Percentiles rank a stretch among this genome's conserved stretches.
Evolutionary conservation across 2,113 vertebrate genomes (phyloP).

Genomic region (Emberiza fucata): DNA sequence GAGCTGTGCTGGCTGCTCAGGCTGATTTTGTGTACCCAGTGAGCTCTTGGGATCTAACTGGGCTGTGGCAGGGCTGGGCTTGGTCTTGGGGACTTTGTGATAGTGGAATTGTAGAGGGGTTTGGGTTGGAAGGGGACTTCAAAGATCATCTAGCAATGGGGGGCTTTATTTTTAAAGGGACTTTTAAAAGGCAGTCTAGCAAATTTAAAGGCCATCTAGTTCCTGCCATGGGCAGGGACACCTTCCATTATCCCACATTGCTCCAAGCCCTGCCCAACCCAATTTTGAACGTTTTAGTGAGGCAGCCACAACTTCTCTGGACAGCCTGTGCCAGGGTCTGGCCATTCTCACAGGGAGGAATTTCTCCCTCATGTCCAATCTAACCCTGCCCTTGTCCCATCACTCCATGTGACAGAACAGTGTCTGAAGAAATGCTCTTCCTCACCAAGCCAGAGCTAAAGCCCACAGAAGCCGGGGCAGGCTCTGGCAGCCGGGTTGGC

Average conservation of each 20-base stretch:
- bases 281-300: background rate
- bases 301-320: background rate
- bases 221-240: background rate
- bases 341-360: background rate
- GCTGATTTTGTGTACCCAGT: background rate
- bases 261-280: background rate
- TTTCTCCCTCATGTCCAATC: background rate
- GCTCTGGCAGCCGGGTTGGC: accelerated
- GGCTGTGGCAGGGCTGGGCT: background rate
- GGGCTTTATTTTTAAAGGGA: too few relatives aligned
- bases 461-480: accelerated
- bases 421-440: background rate
- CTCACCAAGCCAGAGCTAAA: background rate
- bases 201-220: background rate
- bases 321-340: background rate
- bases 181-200: too few relatives aligned
- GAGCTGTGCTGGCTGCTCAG: background rate
- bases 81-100: too few relatives aligned
- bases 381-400: background rate
- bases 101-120: background rate
- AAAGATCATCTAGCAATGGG: background rate
- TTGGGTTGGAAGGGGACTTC: background rate
- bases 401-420: accelerated
- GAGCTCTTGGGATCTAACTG: accelerated
- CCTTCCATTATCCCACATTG: background rate